Conservation (phyloP, 2,888 invertebrate species). For the Oligia strigilis region DNA sequence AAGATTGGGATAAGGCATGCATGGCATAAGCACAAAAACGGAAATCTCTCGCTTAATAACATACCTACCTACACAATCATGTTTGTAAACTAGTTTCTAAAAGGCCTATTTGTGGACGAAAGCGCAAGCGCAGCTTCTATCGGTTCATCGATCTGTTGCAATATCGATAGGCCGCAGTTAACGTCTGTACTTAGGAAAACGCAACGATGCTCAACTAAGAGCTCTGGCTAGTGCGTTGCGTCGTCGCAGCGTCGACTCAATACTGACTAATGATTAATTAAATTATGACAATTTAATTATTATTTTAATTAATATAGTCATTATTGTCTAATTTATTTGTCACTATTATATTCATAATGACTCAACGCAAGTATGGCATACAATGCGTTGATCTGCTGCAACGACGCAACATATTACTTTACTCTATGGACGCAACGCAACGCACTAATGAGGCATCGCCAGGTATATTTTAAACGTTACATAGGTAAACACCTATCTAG, state of each 20-base stretch:
- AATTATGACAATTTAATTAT: too few relatives aligned
- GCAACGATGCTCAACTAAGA: neutral
- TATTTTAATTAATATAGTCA: too few relatives aligned
- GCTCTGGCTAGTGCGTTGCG: too few relatives aligned
- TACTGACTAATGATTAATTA: too few relatives aligned
- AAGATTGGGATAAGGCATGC: neutral
- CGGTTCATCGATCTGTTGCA: constrained; percentile 22
- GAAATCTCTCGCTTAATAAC: neutral
- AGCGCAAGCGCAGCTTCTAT: neutral
- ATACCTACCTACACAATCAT: too few relatives aligned
- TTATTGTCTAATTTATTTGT: too few relatives aligned
- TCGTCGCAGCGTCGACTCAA: too few relatives aligned
- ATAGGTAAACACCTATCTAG: neutral
- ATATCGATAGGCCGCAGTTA: constrained; percentile 2
- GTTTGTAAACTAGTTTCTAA: neutral
- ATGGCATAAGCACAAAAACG: neutral
- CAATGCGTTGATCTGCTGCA: too few relatives aligned
- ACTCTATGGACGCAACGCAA: neutral
- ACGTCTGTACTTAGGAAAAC: neutral
- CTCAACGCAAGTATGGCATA: too few relatives aligned
- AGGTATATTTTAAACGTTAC: neutral
- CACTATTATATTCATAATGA: too few relatives aligned
- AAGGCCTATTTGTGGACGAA: neutral
- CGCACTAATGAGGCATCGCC: too few relatives aligned
- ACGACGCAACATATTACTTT: neutral